Conservation (phyloP, 2,888 invertebrate species). For the Temnothorax ravouxi region DNA sequence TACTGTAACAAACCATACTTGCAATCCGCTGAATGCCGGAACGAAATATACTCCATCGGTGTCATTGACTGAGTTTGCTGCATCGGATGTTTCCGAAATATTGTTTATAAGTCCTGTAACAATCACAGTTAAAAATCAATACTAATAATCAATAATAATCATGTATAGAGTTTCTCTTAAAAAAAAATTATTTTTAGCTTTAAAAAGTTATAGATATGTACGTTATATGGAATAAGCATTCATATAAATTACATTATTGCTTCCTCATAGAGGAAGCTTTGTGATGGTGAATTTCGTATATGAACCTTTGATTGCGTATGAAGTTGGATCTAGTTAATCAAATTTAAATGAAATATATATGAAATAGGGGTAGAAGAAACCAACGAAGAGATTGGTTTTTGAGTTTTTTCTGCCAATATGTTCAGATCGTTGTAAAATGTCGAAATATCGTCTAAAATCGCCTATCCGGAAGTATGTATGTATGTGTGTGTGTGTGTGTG, state of each 20-base stretch:
- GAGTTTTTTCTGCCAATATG: too few relatives aligned
- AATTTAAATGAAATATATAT: too few relatives aligned
- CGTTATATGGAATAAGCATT: not conserved
- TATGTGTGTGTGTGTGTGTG: too few relatives aligned
- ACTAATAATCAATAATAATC: not conserved
- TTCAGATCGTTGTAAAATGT: too few relatives aligned
- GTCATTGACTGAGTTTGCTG: slow-evolving; percentile 90
- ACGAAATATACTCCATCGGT: slow-evolving; percentile 94
- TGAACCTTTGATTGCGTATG: too few relatives aligned
- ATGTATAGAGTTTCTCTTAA: not conserved
- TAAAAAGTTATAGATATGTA: not conserved
- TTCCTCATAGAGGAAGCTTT: too few relatives aligned
- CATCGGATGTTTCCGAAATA: slow-evolving; percentile 89
- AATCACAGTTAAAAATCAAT: not conserved
- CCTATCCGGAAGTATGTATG: too few relatives aligned
- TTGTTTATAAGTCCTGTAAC: slow-evolving; percentile 89
- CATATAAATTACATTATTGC: not conserved
- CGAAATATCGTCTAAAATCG: too few relatives aligned
- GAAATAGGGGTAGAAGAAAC: too few relatives aligned
- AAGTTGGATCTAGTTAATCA: too few relatives aligned
- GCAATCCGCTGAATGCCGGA: slow-evolving; percentile 96
- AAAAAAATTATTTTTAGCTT: not conserved
- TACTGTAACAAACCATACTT: slow-evolving; percentile 88
- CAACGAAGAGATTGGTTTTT: too few relatives aligned
- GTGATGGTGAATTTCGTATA: too few relatives aligned